Base-by-base conservation (phyloP, 2,888 invertebrate species). In the Dorcus hopei region DNA sequence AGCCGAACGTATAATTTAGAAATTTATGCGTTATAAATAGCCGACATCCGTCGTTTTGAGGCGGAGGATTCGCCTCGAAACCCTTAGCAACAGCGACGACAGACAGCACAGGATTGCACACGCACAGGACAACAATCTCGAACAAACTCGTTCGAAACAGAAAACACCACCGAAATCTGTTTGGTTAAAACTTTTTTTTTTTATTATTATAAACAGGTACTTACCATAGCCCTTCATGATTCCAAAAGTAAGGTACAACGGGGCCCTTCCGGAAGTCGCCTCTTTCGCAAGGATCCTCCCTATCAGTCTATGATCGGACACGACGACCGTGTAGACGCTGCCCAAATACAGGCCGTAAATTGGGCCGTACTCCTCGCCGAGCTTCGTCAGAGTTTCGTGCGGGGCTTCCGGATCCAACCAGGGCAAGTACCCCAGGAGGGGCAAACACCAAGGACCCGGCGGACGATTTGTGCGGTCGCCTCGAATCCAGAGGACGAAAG, bases 191-290 rank as follows among this genome's bases (percentile, higher is more conserved):
- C 14, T 14, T 14, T 14, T 1, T 14, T 14, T 14, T 14, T 14
- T 14, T 1, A 14, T 14, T 1, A 14, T 14, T 14, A 14, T 14
- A 14, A 14, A 14, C 14, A 14, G 7, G 4, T 42, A 77, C 85
- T 85, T 77, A 93, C 95, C 95, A 74, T 90, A 87, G 66, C 94
- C 93, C 60, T 89, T 82, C 90, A 94, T 91, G 59, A 94, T 89
- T 38, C 93, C 93, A 72, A 93, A 92, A 0, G 93, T 93, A 49
- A 94, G 77, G 74, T 86, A 91, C 1, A 95, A 82, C 1, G 93
- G 93, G 0, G 94, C 93, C 62, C 91, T 81, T 9, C 91, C 93
- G 3, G 88, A 81, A 65, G 91, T 87, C 3, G 78, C 83, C 41
- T 91, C 90, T 73, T 86, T 87, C 0, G 87, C 82, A 54, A 95